phyloP scores from a whole-genome alignment of 2,113 vertebrate genomes.

The Manacus vitellinus region DNA sequence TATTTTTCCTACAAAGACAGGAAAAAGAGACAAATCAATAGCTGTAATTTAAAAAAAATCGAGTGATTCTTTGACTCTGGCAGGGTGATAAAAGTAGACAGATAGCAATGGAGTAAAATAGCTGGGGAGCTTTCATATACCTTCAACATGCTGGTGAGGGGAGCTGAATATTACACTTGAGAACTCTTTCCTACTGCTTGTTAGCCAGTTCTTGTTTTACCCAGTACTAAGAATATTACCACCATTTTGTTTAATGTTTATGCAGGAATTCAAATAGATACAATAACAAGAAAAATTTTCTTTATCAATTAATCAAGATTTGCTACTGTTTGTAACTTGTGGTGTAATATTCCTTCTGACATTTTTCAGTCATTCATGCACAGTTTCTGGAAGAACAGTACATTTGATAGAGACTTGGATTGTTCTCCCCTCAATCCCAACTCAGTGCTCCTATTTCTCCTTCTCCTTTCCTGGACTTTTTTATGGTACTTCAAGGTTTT shows the following conservation, averaged over 20 bases:
- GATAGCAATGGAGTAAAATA: background rate
- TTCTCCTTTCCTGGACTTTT: background rate
- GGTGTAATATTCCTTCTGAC: background rate
- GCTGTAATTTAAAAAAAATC: background rate
- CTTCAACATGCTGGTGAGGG: background rate
- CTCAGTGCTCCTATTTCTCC: background rate
- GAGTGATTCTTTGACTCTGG: background rate
- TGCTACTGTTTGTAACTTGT: background rate
- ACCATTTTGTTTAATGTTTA: background rate
- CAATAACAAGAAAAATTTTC: background rate
- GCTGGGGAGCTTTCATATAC: background rate
- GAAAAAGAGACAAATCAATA: constrained; percentile 16
- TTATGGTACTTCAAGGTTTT: background rate
- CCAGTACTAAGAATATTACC: background rate
- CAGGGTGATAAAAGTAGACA: background rate
- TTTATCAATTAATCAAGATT: background rate
- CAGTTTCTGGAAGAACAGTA: background rate
- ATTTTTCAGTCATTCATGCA: background rate
- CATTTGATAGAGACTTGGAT: background rate
- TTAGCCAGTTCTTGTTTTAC: background rate
- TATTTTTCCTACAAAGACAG: background rate
- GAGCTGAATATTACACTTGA: background rate
- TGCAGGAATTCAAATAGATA: background rate
- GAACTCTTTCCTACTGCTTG: background rate
- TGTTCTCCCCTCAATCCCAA: background rate